Evolutionary conservation across 2,888 invertebrate genomes (phyloP).

Genomic region (Drosophila prostipennis): DNA sequence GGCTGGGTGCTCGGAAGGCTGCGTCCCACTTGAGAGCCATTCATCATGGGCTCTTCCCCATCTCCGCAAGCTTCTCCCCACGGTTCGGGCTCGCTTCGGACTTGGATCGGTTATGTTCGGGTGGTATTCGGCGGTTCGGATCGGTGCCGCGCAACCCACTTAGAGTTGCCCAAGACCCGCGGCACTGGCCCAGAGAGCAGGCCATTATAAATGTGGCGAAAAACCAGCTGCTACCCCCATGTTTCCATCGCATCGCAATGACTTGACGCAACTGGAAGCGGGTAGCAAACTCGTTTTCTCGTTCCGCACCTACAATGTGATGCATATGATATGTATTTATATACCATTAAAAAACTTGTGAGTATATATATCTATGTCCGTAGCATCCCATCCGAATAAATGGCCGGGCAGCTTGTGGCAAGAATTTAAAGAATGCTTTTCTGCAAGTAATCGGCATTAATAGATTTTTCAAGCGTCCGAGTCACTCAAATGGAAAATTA

Average conservation of each 20-base stretch:
- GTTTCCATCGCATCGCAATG: constrained; percentile 57
- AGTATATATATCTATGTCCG: constrained; percentile 12
- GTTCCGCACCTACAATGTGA: constrained; percentile 33
- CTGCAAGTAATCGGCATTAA: constrained; percentile 71
- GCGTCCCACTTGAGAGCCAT: constrained; percentile 79
- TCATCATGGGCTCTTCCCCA: constrained; percentile 55
- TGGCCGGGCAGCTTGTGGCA: constrained; percentile 35
- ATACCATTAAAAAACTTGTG: constrained; percentile 7
- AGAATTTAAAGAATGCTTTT: constrained; percentile 53
- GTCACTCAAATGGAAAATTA: constrained; percentile 18
- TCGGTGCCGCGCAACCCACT: constrained; percentile 67
- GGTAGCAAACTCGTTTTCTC: constrained; percentile 66
- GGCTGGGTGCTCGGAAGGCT: constrained; percentile 53
- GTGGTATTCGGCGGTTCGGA: constrained; percentile 26
- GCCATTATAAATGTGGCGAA: constrained; percentile 63
- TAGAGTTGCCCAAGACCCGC: constrained; percentile 63
- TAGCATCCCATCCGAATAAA: constrained; percentile 18
- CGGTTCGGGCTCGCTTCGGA: constrained; percentile 25
- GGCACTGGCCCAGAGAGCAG: constrained; percentile 52
- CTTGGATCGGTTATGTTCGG: constrained; percentile 23
- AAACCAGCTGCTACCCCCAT: constrained; percentile 75
- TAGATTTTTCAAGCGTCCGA: constrained; percentile 48
- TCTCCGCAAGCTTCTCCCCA: constrained; percentile 6
- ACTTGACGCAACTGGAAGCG: constrained; percentile 64
- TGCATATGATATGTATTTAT: constrained; percentile 6